Evolutionary conservation across 1,140 invertebrate genomes (phyloP).

Genomic region (Hydropsyche tenuis): DNA sequence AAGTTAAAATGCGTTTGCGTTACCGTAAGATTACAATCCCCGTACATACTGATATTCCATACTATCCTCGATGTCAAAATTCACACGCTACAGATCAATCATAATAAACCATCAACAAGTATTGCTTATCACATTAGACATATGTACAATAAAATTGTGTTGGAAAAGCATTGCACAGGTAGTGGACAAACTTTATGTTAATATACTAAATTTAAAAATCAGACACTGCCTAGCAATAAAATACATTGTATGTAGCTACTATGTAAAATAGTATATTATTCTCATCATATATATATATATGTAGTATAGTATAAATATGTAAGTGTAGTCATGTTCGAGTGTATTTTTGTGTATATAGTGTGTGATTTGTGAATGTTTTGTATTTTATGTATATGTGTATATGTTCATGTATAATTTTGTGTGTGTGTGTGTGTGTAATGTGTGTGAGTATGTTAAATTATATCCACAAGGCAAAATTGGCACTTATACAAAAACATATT

Average conservation of each 20-base stretch:
- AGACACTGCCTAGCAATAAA: slow-evolving; percentile 44
- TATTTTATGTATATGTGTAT: not conserved
- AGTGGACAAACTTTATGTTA: slow-evolving; percentile 19
- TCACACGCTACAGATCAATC: not conserved
- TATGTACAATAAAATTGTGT: slow-evolving; percentile 34
- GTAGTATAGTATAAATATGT: slow-evolving; percentile 13
- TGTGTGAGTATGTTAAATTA: slow-evolving; percentile 41
- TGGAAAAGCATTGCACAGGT: slow-evolving; percentile 25
- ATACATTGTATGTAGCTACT: slow-evolving; percentile 47
- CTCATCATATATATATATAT: slow-evolving; percentile 23
- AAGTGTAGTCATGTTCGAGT: not conserved
- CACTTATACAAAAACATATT: slow-evolving; percentile 60
- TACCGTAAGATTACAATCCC: too few relatives aligned
- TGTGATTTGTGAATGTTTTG: too few relatives aligned
- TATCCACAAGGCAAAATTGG: slow-evolving; percentile 65
- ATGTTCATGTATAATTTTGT: not conserved
- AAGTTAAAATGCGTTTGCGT: too few relatives aligned
- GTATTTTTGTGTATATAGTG: slow-evolving; percentile 34
- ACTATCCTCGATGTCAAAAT: not conserved
- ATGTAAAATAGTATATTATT: slow-evolving; percentile 48
- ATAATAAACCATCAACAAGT: slow-evolving; percentile 19
- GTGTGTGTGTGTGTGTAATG: slow-evolving; percentile 5
- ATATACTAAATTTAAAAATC: slow-evolving; percentile 5
- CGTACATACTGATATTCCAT: too few relatives aligned
- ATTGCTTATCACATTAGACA: slow-evolving; percentile 21